A percentile compares a stretch with the other conserved stretches of the same genome.
phyloP scores from a whole-genome alignment of 2,113 vertebrate species.

The Gymnogyps californianus region DNA sequence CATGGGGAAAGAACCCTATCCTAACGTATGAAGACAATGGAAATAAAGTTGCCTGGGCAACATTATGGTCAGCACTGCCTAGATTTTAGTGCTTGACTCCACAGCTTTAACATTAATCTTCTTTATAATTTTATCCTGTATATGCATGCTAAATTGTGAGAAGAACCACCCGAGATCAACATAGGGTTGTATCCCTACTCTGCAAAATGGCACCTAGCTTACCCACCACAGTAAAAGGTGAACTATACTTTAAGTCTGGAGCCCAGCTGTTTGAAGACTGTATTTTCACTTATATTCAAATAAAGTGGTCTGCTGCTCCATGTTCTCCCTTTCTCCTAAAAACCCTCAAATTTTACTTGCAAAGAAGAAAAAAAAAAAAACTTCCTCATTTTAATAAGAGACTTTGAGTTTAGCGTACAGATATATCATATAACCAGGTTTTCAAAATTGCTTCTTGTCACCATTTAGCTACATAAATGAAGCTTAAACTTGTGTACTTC shows the following conservation, averaged over 20 bases:
- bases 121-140: background rate
- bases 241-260: background rate
- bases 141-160: background rate
- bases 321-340: background rate
- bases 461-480: background rate
- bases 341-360: background rate
- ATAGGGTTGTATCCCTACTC: background rate
- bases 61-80: background rate
- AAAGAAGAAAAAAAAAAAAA: background rate
- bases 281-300: background rate
- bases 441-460: background rate
- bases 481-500: background rate
- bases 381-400: background rate
- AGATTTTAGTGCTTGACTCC: background rate
- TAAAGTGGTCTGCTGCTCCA: background rate
- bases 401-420: background rate
- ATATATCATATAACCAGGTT: background rate
- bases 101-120: background rate
- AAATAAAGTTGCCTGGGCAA: constrained; percentile 23
- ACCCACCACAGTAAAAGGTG: background rate
- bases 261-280: background rate
- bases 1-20: background rate
- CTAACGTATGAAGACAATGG: background rate
- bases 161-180: background rate
- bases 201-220: background rate